Conservation (phyloP, 53 echinoderm and acorn worm species). For the Hippasteria phrygiana region DNA sequence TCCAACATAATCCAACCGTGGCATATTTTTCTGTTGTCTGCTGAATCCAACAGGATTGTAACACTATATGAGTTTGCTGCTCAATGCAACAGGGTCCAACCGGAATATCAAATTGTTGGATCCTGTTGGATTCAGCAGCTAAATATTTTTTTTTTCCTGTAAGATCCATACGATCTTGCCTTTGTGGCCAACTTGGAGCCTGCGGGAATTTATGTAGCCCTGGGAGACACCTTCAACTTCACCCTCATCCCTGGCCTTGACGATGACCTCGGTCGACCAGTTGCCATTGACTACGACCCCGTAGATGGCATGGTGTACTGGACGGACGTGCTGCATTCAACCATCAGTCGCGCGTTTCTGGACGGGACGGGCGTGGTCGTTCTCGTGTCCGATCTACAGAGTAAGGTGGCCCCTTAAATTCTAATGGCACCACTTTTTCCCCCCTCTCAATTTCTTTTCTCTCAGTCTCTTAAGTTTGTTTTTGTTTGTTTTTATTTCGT, state of each 20-base stretch:
- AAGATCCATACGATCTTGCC: background rate
- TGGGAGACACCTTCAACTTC: constrained; percentile 46
- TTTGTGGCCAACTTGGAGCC: constrained; percentile 47
- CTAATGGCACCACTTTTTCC: background rate
- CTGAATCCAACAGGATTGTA: too few species aligned
- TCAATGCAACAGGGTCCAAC: too few species aligned
- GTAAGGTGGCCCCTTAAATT: constrained; percentile 35
- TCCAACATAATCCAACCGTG: too few species aligned
- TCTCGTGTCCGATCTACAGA: constrained; percentile 13
- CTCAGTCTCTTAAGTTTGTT: too few species aligned
- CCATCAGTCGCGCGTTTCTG: constrained; percentile 37
- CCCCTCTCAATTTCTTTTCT: background rate
- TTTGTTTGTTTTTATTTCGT: too few species aligned
- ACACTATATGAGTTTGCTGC: too few species aligned
- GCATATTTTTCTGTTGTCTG: too few species aligned
- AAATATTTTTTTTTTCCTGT: background rate
- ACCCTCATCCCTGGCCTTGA: constrained; percentile 19
- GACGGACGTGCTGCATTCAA: constrained; percentile 38
- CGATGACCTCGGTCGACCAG: constrained; percentile 1
- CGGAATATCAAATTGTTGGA: too few species aligned
- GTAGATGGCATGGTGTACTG: constrained; percentile 49
- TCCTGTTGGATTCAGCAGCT: too few species aligned
- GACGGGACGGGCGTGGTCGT: constrained; percentile 45
- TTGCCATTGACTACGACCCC: constrained; percentile 70
- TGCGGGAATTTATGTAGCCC: constrained; percentile 24